Conservation (phyloP, 1,140 invertebrate species). For the Hylaeus anthracinus region DNA sequence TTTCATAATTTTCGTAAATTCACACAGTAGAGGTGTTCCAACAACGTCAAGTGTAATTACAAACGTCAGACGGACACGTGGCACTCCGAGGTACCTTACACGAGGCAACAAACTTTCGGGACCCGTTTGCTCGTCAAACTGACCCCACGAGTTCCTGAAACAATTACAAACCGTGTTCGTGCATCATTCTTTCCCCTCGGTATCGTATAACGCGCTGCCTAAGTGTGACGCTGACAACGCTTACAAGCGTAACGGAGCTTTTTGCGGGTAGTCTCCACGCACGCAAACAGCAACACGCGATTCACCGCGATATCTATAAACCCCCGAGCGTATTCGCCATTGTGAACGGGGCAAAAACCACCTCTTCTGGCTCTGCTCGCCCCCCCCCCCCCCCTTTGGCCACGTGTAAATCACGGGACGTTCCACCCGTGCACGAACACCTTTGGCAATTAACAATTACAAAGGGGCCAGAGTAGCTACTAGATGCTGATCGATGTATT, state of each 20-base stretch:
- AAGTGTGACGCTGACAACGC: constrained; percentile 45
- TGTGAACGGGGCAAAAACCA: constrained; percentile 24
- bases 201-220: constrained; percentile 31
- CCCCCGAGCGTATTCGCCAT: constrained; percentile 34
- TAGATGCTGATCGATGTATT: not conserved
- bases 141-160: constrained; percentile 19
- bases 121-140: constrained; percentile 25
- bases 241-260: constrained; percentile 48
- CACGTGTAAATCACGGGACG: constrained; percentile 31
- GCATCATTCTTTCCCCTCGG: constrained; percentile 19
- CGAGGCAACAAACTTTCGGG: constrained; percentile 17
- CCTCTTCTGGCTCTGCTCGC: not conserved
- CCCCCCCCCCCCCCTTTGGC: not conserved
- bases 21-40: not conserved
- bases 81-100: not conserved
- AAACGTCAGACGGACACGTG: constrained; percentile 7
- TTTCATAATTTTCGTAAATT: too few relatives aligned
- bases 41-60: not conserved
- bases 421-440: constrained; percentile 4
- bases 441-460: constrained; percentile 20
- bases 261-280: constrained; percentile 36
- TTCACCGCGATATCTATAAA: constrained; percentile 31
- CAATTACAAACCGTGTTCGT: constrained; percentile 35
- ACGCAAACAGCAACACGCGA: constrained; percentile 37
- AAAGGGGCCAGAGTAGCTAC: not conserved